Evolutionary conservation across 2,888 invertebrate species (phyloP).

Genomic region (Scaptodrosophila latifasciaeformis): DNA sequence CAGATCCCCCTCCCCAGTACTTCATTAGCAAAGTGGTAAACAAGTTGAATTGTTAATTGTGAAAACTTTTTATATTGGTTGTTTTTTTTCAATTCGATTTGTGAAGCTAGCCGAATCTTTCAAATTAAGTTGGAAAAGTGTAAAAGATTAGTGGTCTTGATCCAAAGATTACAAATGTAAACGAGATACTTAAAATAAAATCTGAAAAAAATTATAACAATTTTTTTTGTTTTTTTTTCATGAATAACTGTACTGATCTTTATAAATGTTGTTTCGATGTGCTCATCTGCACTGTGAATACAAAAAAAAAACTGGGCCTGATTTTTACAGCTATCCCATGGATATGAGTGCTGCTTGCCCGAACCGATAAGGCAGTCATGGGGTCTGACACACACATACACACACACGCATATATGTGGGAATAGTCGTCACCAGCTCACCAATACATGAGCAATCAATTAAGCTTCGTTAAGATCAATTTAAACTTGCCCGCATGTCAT

Average conservation of each 20-base stretch:
- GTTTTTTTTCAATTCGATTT: conserved; percentile 10
- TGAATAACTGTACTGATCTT: too few relatives aligned
- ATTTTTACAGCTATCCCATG: too few relatives aligned
- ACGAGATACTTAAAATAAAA: conserved; percentile 30
- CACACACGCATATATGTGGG: conserved; percentile 14
- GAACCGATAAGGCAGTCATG: too few relatives aligned
- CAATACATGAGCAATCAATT: conserved; percentile 70
- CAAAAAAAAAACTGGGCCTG: too few relatives aligned
- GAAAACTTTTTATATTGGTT: conserved; percentile 29
- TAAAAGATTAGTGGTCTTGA: conserved; percentile 23
- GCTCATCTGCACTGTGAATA: too few relatives aligned
- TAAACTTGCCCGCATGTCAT: conserved; percentile 73
- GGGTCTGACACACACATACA: conserved; percentile 23
- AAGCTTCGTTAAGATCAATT: conserved; percentile 75
- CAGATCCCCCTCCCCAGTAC: conserved; percentile 28
- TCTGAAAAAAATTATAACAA: conserved; percentile 23
- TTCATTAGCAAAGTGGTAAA: conserved; percentile 28
- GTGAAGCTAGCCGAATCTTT: background rate
- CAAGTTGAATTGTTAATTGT: conserved; percentile 36
- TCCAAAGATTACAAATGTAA: conserved; percentile 42
- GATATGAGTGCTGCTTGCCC: too few relatives aligned
- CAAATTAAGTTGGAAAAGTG: conserved; percentile 43
- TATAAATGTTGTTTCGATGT: too few relatives aligned
- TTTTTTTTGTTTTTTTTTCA: too few relatives aligned
- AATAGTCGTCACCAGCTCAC: conserved; percentile 41